Percentiles rank a stretch among this genome's conserved stretches.
Evolutionary conservation across 1,140 invertebrate species (phyloP).

Genomic region (Tetramorium parvispinum): DNA sequence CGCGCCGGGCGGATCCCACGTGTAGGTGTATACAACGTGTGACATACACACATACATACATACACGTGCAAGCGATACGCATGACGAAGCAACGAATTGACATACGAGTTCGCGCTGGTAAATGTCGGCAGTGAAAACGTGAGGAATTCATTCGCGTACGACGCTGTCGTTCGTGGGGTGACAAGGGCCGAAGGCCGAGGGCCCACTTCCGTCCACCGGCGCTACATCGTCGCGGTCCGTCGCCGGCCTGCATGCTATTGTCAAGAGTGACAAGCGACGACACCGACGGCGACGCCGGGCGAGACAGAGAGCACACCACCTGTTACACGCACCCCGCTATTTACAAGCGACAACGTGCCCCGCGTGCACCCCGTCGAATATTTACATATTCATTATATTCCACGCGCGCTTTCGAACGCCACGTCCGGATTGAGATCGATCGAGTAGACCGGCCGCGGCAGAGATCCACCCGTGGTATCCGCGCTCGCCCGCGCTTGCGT

Average conservation of each 20-base stretch:
- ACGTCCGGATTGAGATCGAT: constrained; percentile 29
- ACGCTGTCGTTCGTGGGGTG: background rate
- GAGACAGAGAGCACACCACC: constrained; percentile 50
- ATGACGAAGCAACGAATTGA: background rate
- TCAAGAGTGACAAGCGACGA: constrained; percentile 28
- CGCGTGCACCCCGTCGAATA: constrained; percentile 26
- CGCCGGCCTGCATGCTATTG: background rate
- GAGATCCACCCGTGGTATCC: constrained; percentile 6
- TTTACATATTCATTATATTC: constrained; percentile 60
- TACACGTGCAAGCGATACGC: background rate
- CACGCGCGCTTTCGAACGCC: background rate
- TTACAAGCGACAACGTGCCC: constrained; percentile 42
- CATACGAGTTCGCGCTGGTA: background rate
- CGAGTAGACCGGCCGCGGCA: background rate
- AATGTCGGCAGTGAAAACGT: background rate
- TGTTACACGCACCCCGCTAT: constrained; percentile 49
- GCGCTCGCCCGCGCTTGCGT: background rate
- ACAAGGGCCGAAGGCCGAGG: background rate
- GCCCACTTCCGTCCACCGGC: background rate
- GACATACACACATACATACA: background rate
- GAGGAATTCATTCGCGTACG: constrained; percentile 3
- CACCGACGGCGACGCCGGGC: constrained; percentile 3
- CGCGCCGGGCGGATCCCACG: background rate
- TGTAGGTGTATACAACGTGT: background rate
- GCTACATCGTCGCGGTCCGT: background rate